Percentiles rank a stretch among this genome's conserved stretches.
Conservation (phyloP, 1,140 invertebrate species). For the Papilio aristodemus region DNA sequence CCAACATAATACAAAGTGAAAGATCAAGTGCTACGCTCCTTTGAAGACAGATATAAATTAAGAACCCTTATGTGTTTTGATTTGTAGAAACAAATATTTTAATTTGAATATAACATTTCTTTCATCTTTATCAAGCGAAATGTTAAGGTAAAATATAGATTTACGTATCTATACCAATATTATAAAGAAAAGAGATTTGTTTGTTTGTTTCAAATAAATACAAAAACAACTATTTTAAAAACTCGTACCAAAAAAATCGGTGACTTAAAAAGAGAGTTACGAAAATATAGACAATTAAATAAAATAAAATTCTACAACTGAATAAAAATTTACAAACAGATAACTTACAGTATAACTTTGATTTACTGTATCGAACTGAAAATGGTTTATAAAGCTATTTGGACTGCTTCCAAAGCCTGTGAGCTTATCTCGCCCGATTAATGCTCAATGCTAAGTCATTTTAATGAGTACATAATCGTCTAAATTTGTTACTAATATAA, state of each 20-base stretch:
- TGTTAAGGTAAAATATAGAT: no score
- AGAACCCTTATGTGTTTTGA: not conserved
- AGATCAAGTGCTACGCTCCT: not conserved
- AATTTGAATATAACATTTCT: not conserved
- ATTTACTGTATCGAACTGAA: not conserved
- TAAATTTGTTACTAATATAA: not conserved
- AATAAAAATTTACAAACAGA: no score
- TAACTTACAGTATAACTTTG: not conserved
- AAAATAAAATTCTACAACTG: no score
- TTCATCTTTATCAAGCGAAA: not conserved
- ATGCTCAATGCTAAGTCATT: conserved; percentile 4
- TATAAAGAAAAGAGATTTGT: no score
- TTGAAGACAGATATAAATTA: not conserved
- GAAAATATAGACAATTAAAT: no score
- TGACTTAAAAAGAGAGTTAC: no score
- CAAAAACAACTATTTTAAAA: no score
- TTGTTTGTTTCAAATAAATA: no score
- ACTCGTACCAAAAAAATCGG: no score
- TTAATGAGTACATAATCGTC: not conserved
- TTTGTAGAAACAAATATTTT: conserved; percentile 11
- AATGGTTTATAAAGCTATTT: conserved; percentile 17
- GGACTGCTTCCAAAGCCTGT: not conserved
- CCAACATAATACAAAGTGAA: conserved; percentile 1
- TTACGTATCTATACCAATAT: no score
- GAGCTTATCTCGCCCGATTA: conserved; percentile 1